phyloP scores from a whole-genome alignment of 2,888 invertebrate species.

The Amiota minor region DNA sequence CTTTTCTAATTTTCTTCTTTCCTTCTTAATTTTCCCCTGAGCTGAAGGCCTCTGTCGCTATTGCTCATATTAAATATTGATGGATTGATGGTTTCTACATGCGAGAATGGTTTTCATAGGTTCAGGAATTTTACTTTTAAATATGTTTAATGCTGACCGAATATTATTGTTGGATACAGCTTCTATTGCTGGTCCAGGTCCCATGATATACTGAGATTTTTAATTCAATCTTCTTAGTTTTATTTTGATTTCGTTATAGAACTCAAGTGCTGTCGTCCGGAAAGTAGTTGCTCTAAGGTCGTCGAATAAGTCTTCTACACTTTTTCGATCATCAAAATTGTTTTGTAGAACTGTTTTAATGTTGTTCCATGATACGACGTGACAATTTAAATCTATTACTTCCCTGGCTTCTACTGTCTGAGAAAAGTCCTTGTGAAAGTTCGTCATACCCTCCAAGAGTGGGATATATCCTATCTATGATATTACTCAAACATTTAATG shows the following conservation, averaged over 20 bases:
- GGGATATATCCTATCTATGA: conserved; percentile 40
- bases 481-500: not conserved
- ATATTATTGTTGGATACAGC: conserved; percentile 38
- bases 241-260: conserved; percentile 42
- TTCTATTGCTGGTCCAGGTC: conserved; percentile 28
- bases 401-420: conserved; percentile 42
- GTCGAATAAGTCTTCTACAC: conserved; percentile 40
- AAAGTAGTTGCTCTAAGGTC: conserved; percentile 33
- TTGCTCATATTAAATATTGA: conserved; percentile 42
- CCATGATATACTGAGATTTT: conserved; percentile 35
- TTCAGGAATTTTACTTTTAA: conserved; percentile 40
- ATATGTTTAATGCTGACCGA: conserved; percentile 36
- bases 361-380: conserved; percentile 39
- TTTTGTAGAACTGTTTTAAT: conserved; percentile 39
- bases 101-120: conserved; percentile 42
- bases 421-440: conserved; percentile 41
- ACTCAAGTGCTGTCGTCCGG: conserved; percentile 38
- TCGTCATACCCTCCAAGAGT: conserved; percentile 35
- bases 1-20: no score
- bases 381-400: conserved; percentile 43
- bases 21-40: no score
- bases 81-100: conserved; percentile 38
- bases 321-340: conserved; percentile 43
- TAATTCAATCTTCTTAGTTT: conserved; percentile 38
- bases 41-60: no score